A percentile compares a stretch with the other conserved stretches of the same genome.
These are phyloP conservation scores for Plebejus anna DNA, from an alignment of 2,888 invertebrate genomes.

Conservation along the genomic window DNA sequence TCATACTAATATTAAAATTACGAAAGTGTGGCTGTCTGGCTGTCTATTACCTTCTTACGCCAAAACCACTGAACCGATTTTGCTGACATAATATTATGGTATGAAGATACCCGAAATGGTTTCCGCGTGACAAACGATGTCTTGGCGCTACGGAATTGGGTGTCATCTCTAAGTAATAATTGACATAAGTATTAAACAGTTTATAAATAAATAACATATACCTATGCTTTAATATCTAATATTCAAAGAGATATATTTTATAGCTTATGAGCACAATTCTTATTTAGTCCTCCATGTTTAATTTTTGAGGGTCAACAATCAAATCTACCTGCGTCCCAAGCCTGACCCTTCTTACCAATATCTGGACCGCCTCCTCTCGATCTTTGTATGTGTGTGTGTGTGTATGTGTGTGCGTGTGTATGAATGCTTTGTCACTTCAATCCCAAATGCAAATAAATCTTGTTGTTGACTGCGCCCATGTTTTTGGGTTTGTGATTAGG, in stretches of 20 bases:
- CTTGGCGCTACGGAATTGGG: too few relatives aligned
- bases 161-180: too few relatives aligned
- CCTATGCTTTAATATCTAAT: too few relatives aligned
- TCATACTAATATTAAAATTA: background rate
- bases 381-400: background rate
- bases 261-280: background rate
- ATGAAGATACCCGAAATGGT: too few relatives aligned
- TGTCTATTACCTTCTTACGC: too few relatives aligned
- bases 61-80: too few relatives aligned
- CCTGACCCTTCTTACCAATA: slow-evolving; percentile 8
- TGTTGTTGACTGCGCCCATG: background rate
- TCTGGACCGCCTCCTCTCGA: slow-evolving; percentile 3
- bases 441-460: background rate
- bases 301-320: background rate
- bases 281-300: slow-evolving; percentile 1
- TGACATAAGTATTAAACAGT: too few relatives aligned
- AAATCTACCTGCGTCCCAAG: background rate
- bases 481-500: background rate
- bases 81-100: too few relatives aligned
- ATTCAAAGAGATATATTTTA: too few relatives aligned
- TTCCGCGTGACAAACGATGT: too few relatives aligned
- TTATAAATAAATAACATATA: too few relatives aligned
- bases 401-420: background rate
- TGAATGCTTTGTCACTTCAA: background rate
- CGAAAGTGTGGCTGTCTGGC: too few relatives aligned